A percentile compares a stretch with the other conserved stretches of the same genome.
Evolutionary conservation across 2,888 invertebrate genomes (phyloP).

Genomic region (Cosmia trapezina): DNA sequence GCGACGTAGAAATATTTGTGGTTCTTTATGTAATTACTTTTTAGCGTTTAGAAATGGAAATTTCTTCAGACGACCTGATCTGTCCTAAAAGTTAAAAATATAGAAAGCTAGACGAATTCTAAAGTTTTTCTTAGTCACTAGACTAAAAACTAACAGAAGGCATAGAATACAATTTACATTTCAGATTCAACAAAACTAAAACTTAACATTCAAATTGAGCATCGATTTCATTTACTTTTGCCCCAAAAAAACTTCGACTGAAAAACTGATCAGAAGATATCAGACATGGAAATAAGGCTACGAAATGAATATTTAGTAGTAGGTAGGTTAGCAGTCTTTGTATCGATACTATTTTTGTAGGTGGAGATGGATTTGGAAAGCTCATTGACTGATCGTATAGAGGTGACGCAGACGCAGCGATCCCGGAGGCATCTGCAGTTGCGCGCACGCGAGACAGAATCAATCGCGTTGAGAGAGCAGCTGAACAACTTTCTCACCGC

Average conservation of each 20-base stretch:
- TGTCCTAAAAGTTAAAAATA: conserved; percentile 15
- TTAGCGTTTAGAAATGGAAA: too few relatives aligned
- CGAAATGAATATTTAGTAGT: conserved; percentile 23
- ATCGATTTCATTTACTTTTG: conserved; percentile 37
- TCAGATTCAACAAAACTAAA: conserved; percentile 30
- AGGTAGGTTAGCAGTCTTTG: conserved; percentile 6
- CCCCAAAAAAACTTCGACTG: conserved; percentile 24
- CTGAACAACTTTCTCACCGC: conserved; percentile 85
- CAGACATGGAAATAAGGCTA: conserved; percentile 32
- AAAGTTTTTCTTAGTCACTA: not conserved
- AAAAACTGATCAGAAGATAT: conserved; percentile 38
- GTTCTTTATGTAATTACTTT: conserved; percentile 17
- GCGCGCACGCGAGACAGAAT: conserved; percentile 74
- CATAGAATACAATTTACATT: conserved; percentile 36
- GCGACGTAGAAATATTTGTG: conserved; percentile 29
- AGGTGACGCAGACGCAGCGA: conserved; percentile 56
- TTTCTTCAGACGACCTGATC: conserved; percentile 10
- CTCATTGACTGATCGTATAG: conserved; percentile 37
- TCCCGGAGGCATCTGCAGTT: conserved; percentile 65
- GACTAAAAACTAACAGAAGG: conserved; percentile 27
- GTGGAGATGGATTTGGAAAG: conserved; percentile 41
- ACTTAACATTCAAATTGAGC: conserved; percentile 45
- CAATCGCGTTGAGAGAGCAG: conserved; percentile 83
- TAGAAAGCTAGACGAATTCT: conserved; percentile 14
- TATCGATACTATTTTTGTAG: not conserved